phyloP scores from a whole-genome alignment of 2,888 invertebrate genomes.

The Hyppa rectilinea region DNA sequence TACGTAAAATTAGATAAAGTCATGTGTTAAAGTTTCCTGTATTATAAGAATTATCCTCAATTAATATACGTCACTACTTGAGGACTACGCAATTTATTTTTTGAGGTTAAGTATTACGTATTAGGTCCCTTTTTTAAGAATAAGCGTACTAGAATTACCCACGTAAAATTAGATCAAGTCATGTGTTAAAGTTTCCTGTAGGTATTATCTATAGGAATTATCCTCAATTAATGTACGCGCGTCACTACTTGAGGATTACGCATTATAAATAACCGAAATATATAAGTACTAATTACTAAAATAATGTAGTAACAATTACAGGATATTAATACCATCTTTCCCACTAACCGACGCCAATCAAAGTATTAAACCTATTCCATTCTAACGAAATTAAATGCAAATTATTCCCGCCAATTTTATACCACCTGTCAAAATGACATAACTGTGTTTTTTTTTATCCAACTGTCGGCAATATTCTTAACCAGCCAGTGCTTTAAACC shows the following conservation, averaged over 20 bases:
- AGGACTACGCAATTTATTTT: too few relatives aligned
- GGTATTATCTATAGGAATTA: too few relatives aligned
- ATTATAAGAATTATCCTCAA: not conserved
- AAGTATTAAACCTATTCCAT: not conserved
- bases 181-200: not conserved
- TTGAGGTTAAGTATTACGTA: not conserved
- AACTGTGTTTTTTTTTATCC: conserved; percentile 7
- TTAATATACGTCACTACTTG: not conserved
- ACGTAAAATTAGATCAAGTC: not conserved
- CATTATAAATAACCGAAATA: not conserved
- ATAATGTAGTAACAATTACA: not conserved
- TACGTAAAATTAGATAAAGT: not conserved
- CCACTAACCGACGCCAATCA: not conserved
- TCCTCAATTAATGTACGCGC: not conserved
- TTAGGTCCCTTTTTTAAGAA: not conserved
- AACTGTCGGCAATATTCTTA: not conserved
- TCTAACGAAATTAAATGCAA: not conserved
- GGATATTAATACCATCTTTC: not conserved
- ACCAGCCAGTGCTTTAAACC: conserved; percentile 19
- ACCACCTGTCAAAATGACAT: conserved; percentile 24
- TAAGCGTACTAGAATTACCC: not conserved
- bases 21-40: not conserved
- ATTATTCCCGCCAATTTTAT: conserved; percentile 19
- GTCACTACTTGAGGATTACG: not conserved
- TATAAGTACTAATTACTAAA: not conserved